Evolutionary conservation across 2,888 invertebrate genomes (phyloP), one percentile per base, ranked within the genome.

Genomic region (Malthinus seriepunctatus): DNA sequence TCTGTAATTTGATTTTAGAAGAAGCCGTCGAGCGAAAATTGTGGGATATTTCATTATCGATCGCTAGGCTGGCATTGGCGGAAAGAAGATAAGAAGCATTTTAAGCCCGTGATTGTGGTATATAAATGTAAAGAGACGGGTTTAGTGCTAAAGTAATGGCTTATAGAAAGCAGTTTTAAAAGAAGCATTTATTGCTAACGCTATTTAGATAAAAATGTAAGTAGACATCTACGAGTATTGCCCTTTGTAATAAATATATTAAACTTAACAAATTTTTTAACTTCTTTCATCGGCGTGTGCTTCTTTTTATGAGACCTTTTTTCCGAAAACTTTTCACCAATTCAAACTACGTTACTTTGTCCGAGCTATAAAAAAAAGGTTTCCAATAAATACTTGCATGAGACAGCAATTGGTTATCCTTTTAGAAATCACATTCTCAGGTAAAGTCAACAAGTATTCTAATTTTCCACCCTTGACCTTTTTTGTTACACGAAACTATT

Each of bases 21-120:
- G 60, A 56, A 60, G 51, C 60, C 55, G 60, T 55, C 60, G 51
- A 56, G 60, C 55, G 60, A 60, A 60, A 60, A 60, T 60, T 60
- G 60, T 56, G 46, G 60, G 60, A 60, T 60, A 60, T 60, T 60
- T 60, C 60, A 60, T 60, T 60, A 60, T 60, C 60, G 60, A 60
- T 60, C 60, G 55, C 51, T 48, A 49, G 60, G 56, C 48, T 56
- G 55, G 60, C 51, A 55, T 56, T 60, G 60, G 60, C 42, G 51
- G 60, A 59, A 59, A 55, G 60, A 52, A 60, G 56, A 56, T 60
- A 60, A 60, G 60, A 52, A 55, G 60, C 60, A 56, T 60, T 60
- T 60, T 56, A 55, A 60, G 55, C 60, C 51, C 55, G 55, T 56
- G 56, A 56, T 60, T 60, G 60, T 60, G 60, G 55, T 55, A 55